Evolutionary conservation across 2,797 vertebrate species (phyloP).

Genomic region (Molossus molossus): DNA sequence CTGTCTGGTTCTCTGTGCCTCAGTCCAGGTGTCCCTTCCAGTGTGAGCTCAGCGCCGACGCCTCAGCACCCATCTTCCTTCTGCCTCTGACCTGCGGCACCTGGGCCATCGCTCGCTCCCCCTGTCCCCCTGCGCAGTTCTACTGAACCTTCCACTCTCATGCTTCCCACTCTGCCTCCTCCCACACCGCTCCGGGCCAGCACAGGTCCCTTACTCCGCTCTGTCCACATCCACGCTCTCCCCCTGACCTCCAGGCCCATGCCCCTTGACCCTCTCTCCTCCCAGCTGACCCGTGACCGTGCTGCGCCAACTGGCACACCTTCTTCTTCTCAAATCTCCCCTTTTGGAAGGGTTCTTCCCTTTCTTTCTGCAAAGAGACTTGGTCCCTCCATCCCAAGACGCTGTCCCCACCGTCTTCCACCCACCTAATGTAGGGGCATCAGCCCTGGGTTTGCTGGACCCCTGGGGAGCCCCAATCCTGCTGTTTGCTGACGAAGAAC

Average conservation of each 20-base stretch:
- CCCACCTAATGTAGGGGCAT: not conserved
- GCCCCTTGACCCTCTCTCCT: not conserved
- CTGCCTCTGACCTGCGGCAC: not conserved
- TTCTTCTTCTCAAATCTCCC: not conserved
- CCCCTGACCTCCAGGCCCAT: not conserved
- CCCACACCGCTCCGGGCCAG: not conserved
- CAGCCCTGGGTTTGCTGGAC: not conserved
- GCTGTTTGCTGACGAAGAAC: not conserved
- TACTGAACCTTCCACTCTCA: not conserved
- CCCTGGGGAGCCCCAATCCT: fast-evolving
- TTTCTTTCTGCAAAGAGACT: not conserved
- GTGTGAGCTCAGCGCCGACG: not conserved
- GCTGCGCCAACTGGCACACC: fast-evolving
- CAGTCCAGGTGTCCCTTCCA: not conserved
- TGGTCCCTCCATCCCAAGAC: not conserved
- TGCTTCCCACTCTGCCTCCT: not conserved
- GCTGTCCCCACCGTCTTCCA: not conserved
- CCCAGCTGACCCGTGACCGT: not conserved
- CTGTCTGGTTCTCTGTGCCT: not conserved
- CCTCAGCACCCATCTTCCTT: not conserved
- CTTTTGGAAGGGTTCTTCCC: not conserved
- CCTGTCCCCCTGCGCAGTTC: no score
- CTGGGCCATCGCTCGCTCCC: not conserved
- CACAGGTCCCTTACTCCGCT: no score
- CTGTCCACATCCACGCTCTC: not conserved